Percentiles rank a stretch among this genome's conserved stretches.
Conservation (phyloP, 2,888 invertebrate species). For the Epinotia nisella region DNA sequence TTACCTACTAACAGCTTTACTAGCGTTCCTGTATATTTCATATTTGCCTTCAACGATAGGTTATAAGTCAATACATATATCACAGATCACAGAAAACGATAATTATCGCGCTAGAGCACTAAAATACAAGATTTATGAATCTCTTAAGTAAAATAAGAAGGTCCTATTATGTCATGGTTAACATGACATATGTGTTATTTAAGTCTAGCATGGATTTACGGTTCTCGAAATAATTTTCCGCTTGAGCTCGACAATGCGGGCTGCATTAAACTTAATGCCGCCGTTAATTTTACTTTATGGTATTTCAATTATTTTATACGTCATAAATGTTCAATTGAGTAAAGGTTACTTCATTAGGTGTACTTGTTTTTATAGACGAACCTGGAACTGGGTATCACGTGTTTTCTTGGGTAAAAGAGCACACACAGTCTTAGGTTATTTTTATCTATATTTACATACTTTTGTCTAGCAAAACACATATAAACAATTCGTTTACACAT, state of each 20-base stretch:
- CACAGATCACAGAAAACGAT: constrained; percentile 24
- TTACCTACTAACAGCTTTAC: neutral
- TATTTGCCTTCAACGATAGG: neutral
- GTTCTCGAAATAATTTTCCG: constrained; percentile 31
- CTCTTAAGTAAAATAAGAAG: neutral
- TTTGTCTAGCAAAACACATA: too few species aligned
- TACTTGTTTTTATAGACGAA: constrained; percentile 4
- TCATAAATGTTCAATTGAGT: constrained; percentile 68
- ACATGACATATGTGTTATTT: neutral
- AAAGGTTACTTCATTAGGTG: constrained; percentile 45
- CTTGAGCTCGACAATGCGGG: constrained; percentile 63
- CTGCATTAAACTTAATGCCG: constrained; percentile 62
- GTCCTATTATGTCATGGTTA: neutral
- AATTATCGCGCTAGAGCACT: constrained; percentile 29
- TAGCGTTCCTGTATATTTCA: neutral
- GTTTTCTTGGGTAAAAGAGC: too few species aligned
- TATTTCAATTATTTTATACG: constrained; percentile 68
- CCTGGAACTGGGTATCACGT: neutral
- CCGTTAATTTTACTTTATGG: constrained; percentile 70
- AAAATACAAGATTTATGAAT: constrained; percentile 36
- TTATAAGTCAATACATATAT: constrained; percentile 41
- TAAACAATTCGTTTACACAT: too few species aligned
- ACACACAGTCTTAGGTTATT: too few species aligned
- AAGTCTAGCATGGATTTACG: constrained; percentile 21
- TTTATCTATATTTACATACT: too few species aligned